These are phyloP conservation scores for Anorthoa munda DNA, from an alignment of 2,888 invertebrate species.

Conservation along the genomic window DNA sequence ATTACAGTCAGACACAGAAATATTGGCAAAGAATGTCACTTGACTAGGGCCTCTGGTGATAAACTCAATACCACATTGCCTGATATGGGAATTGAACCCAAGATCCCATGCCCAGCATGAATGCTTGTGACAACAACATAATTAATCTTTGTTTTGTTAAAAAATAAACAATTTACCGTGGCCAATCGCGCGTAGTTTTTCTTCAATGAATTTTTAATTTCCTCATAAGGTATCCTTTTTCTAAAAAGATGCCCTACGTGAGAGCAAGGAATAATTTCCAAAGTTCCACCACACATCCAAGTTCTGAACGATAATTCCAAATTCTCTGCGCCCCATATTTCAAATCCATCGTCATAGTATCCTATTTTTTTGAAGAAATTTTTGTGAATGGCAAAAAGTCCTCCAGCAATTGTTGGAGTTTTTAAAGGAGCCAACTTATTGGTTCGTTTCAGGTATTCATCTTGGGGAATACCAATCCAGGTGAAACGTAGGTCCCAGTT, in stretches of 20 bases:
- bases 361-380: constrained; percentile 97
- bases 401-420: constrained; percentile 99
- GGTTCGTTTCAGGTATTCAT: constrained; percentile 93
- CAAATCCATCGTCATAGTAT: constrained; percentile 98
- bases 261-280: constrained; percentile 99
- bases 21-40: no score
- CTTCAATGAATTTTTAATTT: constrained; percentile 96
- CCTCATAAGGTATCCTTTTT: constrained; percentile 98
- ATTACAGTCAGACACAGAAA: no score
- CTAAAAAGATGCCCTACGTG: constrained; percentile 99
- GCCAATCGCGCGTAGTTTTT: constrained; percentile 98
- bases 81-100: background rate
- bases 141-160: no score
- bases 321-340: constrained; percentile 99
- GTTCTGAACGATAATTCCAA: constrained; percentile 99
- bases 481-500: constrained; percentile 98
- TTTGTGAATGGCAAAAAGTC: constrained; percentile 97
- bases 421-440: constrained; percentile 95
- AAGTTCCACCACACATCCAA: constrained; percentile 99
- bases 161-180: constrained; percentile 87
- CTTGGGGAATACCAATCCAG: constrained; percentile 98
- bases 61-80: background rate
- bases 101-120: background rate
- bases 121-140: background rate
- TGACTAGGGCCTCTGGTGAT: no score